Evolutionary conservation across 2,888 invertebrate genomes (phyloP), one percentile per base, ranked within the genome.

Genomic region (Dicyrtoma fusca): DNA sequence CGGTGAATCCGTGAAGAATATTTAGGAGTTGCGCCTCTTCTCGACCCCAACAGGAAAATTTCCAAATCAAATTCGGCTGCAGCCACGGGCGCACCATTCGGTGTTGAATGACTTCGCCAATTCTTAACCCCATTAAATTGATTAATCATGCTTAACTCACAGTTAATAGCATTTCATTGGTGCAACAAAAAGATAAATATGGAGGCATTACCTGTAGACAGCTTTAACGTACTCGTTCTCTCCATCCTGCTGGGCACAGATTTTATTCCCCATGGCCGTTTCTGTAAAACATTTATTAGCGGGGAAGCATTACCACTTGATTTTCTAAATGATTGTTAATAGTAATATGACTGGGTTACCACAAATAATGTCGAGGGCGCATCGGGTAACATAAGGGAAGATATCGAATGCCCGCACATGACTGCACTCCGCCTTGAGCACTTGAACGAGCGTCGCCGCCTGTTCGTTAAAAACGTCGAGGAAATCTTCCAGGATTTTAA

Each of bases 391-490:
- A 62, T 82, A 80, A 4, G 82, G 82, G 64, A 82, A 85, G 3
- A 85, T 79, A 77, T 86, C 83, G 34, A 73, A 64, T 4, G 13
- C 23, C 55, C 63, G 8, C 8, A 45, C 64, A 44, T 70, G 26
- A 1, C 1, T 8, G 14, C 42, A 64, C 25, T 78, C 74, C 10
- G 23, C 26, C 14, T 21, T 17, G 13, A 89, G 81, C 55, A 85
- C 84, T 1, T 86, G 79, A 0, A 84, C 81, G 74, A 91, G 81
- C 57, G 85, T 85, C 13, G 84, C 82, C 53, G 87, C 84, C 81
- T 90, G 88, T 75, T 87, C 86, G 23, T 86, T 86, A 81, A 89
- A 89, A 6, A 89, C 85, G 3, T 86, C 85, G 11, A 89, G 84
- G 80, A 88, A 89, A 51, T 87, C 86, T 73, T 89, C 87, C 42